Percentiles rank a stretch among this genome's conserved stretches.
These are phyloP conservation scores for Arctopsyche grandis DNA, from an alignment of 1,140 invertebrate species.

Conservation along the genomic window DNA sequence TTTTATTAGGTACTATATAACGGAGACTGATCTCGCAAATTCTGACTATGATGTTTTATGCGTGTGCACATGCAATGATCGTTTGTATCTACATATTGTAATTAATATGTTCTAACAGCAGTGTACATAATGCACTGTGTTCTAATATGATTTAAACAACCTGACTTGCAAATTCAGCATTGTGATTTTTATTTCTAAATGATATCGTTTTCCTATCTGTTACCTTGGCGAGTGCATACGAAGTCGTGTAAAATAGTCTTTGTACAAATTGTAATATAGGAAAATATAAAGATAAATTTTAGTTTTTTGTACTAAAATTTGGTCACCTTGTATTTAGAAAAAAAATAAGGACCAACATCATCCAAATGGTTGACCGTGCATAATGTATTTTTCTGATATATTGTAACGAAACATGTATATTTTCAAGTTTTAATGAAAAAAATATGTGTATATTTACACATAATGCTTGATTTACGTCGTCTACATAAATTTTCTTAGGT, in stretches of 20 bases:
- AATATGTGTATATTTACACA: background rate
- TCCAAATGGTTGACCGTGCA: background rate
- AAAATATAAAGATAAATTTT: constrained; percentile 11
- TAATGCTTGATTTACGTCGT: background rate
- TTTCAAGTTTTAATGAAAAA: constrained; percentile 31
- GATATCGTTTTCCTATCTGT: too few species aligned
- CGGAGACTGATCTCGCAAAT: too few species aligned
- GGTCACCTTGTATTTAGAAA: background rate
- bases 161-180: too few species aligned
- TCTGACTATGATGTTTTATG: too few species aligned
- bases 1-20: too few species aligned
- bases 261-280: constrained; percentile 31
- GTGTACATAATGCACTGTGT: too few species aligned
- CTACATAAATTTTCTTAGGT: background rate
- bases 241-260: background rate
- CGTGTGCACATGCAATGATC: too few species aligned
- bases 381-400: constrained; percentile 13
- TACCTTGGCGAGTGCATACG: too few species aligned
- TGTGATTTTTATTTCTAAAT: too few species aligned
- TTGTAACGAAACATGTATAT: background rate
- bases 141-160: too few species aligned
- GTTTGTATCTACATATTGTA: too few species aligned
- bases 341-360: background rate
- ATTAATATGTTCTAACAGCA: too few species aligned
- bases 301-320: background rate